Base-by-base conservation (phyloP, 92 coral and sea anemone species). In the Blastomussa wellsi region DNA sequence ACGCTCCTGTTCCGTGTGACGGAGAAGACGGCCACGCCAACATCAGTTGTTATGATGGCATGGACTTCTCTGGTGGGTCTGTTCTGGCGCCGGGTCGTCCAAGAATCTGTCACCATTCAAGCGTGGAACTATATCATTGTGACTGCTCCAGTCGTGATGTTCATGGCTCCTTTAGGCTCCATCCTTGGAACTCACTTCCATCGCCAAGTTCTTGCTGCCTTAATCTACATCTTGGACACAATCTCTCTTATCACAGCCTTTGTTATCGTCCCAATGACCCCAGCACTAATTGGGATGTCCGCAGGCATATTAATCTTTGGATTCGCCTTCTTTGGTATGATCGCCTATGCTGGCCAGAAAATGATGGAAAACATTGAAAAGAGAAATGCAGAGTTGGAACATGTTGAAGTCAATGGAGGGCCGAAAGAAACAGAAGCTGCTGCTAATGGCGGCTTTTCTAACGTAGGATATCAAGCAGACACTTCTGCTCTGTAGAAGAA, bases 1-100 rank as follows among this genome's bases (percentile, higher is more conserved):
- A 94, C 98, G 38, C 77, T 94, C 26, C 91, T 94, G 39, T 94
- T 94, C 88, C 91, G 98, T 35, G 97, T 94, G 8, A 73, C 93
- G 62, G 97, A 94, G 87, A 94, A 94, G 82, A 94, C 97, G 32
- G 95, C 97, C 75, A 89, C 97, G 15, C 97, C 97, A 6, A 94
- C 97, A 5, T 94, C 97, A 26, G 97, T 94, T 79, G 89, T 91
- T 52, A 65, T 94, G 48, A 94, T 94, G 97, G 97, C 97, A 55
- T 90, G 93, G 60, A 94, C 88, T 69, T 64, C 95, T 1, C 53
- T 94, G 31, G 92, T 94, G 36, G 95, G 97, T 7, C 71, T 91
- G 76, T 91, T 71, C 87, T 94, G 97, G 97, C 86, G 86, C 52
- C 86, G 57, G 33, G 86, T 87, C 41, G 51, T 90, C 26, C 86